Conservation (phyloP, 2,888 invertebrate genomes). For the Chydorus sphaericus region DNA sequence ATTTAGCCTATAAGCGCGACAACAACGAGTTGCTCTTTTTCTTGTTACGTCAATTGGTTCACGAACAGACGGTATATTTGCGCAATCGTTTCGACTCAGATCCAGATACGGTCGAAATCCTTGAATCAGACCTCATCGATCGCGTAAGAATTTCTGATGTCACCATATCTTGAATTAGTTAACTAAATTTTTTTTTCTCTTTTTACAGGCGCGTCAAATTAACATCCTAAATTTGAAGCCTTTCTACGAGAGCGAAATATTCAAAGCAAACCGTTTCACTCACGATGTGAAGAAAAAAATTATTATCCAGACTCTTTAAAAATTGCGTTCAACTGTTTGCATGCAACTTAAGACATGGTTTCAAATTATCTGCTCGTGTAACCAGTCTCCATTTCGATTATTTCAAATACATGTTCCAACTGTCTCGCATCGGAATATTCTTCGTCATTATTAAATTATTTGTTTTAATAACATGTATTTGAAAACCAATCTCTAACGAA, state of each 20-base stretch:
- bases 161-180: background rate
- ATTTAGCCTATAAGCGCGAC: conserved; percentile 84
- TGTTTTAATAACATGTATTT: no score
- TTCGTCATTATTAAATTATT: no score
- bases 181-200: conserved; percentile 9
- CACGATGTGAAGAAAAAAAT: conserved; percentile 71
- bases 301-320: conserved; percentile 54
- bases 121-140: conserved; percentile 67
- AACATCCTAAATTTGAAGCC: conserved; percentile 74
- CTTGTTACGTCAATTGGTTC: conserved; percentile 77
- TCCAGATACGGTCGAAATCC: conserved; percentile 55
- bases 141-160: conserved; percentile 32
- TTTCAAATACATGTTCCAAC: no score
- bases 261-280: conserved; percentile 70
- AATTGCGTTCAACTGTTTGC: no score
- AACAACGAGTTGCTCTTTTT: conserved; percentile 92
- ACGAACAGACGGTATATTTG: conserved; percentile 72
- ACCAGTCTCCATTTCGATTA: no score
- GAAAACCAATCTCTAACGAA: no score
- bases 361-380: no score
- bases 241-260: conserved; percentile 82
- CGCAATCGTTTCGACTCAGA: conserved; percentile 31
- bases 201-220: conserved; percentile 70
- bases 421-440: no score
- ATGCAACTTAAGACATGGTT: no score